A percentile compares a stretch with the other conserved stretches of the same genome.
phyloP scores from a whole-genome alignment of 2,113 vertebrate genomes.

The Echinops telfairi region DNA sequence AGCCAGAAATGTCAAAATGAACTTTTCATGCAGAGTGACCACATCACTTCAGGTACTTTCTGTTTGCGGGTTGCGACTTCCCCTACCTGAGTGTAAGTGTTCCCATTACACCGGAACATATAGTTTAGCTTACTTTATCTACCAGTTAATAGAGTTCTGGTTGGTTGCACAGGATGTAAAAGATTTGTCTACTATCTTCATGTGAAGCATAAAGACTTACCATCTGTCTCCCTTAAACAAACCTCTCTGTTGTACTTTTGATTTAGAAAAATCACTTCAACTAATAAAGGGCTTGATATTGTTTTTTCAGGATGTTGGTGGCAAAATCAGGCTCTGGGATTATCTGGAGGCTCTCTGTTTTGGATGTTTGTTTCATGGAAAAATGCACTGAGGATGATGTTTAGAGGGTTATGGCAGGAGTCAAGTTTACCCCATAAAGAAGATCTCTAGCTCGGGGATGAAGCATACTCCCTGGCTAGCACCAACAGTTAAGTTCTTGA shows the following conservation, averaged over 20 bases:
- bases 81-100: conserved; percentile 28
- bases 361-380: conserved; percentile 78
- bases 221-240: conserved; percentile 75
- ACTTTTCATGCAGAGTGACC: background rate
- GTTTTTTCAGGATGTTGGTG: conserved; percentile 72
- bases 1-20: conserved; percentile 46
- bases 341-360: conserved; percentile 77
- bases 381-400: conserved; percentile 78
- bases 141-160: conserved; percentile 9
- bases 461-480: conserved; percentile 56
- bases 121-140: conserved; percentile 13
- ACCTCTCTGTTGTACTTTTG: conserved; percentile 8
- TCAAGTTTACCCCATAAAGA: conserved; percentile 82
- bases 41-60: conserved; percentile 22
- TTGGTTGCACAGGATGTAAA: conserved; percentile 30
- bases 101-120: conserved; percentile 13
- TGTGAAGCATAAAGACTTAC: conserved; percentile 71
- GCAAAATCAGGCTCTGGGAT: conserved; percentile 74
- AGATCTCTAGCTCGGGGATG: conserved; percentile 78
- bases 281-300: conserved; percentile 69
- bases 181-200: background rate
- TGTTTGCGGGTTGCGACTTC: background rate
- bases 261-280: conserved; percentile 76
- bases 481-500: background rate
- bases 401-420: conserved; percentile 77